These are phyloP conservation scores for Drosophila multiciliata DNA, from an alignment of 2,888 invertebrate species.

Conservation along the genomic window DNA sequence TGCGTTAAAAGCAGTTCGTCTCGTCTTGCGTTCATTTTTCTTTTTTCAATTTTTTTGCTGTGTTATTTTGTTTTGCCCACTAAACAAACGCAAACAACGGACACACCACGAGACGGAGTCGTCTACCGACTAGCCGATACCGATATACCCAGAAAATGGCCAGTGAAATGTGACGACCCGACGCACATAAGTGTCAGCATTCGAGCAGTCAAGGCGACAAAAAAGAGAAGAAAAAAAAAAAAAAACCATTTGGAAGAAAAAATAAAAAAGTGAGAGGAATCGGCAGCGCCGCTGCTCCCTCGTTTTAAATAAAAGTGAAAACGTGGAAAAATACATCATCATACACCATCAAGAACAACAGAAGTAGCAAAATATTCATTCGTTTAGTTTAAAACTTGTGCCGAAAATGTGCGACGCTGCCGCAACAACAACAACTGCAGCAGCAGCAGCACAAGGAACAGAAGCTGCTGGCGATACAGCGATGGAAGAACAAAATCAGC, in stretches of 20 bases:
- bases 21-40: conserved; percentile 42
- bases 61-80: conserved; percentile 58
- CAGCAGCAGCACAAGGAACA: conserved; percentile 9
- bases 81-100: conserved; percentile 44
- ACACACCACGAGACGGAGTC: conserved; percentile 47
- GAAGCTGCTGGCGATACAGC: conserved; percentile 21
- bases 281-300: conserved; percentile 57
- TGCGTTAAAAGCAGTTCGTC: conserved; percentile 40
- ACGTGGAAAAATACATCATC: conserved; percentile 66
- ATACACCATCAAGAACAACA: conserved; percentile 37
- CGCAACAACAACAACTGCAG: conserved; percentile 31
- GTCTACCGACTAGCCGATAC: conserved; percentile 41
- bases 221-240: conserved; percentile 35
- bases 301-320: conserved; percentile 75
- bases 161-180: conserved; percentile 60
- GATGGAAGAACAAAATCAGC: conserved; percentile 53
- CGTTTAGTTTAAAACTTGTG: conserved; percentile 25
- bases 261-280: conserved; percentile 56
- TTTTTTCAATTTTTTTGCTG: conserved; percentile 43
- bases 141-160: conserved; percentile 29
- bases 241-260: conserved; percentile 23
- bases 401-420: conserved; percentile 72
- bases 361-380: conserved; percentile 16
- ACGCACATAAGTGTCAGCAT: conserved; percentile 46
- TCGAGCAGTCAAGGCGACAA: conserved; percentile 50